A percentile compares a stretch with the other conserved stretches of the same genome.
These are phyloP conservation scores for Caenorhabditis sinica DNA, from an alignment of 2,888 invertebrate species.

Conservation along the genomic window DNA sequence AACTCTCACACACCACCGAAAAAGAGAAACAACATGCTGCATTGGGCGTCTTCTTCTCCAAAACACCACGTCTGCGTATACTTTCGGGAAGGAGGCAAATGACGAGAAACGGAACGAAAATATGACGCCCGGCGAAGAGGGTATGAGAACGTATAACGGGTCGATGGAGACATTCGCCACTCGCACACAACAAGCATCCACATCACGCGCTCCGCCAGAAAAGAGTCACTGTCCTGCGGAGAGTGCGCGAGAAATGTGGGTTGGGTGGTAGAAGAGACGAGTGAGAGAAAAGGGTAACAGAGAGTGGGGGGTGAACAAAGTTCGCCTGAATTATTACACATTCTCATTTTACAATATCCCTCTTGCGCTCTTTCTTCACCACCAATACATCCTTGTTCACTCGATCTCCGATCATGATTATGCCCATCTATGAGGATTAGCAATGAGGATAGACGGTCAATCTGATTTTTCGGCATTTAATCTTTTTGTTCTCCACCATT, in stretches of 20 bases:
- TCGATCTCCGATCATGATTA: constrained; percentile 10
- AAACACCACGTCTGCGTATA: constrained; percentile 20
- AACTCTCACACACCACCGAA: constrained; percentile 31
- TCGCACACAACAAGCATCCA: not conserved
- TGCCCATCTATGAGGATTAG: not conserved
- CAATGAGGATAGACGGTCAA: not conserved
- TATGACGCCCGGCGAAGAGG: not conserved
- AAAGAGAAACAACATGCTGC: constrained; percentile 34
- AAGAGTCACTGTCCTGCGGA: constrained; percentile 27
- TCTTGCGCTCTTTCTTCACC: not conserved
- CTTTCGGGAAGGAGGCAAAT: constrained; percentile 30
- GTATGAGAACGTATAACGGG: constrained; percentile 36
- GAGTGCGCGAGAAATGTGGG: constrained; percentile 48
- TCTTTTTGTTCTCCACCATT: no score
- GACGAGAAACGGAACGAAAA: not conserved
- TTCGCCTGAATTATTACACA: constrained; percentile 62
- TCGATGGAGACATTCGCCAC: constrained; percentile 37
- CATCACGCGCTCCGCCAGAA: constrained; percentile 43
- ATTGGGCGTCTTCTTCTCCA: constrained; percentile 17
- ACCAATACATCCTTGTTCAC: not conserved
- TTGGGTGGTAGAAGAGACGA: not conserved
- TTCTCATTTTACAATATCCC: constrained; percentile 33
- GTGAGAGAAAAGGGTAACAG: not conserved
- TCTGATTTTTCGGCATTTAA: no score
- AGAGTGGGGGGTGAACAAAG: constrained; percentile 41